Evolutionary conservation across 2,113 vertebrate species (phyloP), one percentile per base, ranked within the genome.

Genomic region (Neotoma lepida): DNA sequence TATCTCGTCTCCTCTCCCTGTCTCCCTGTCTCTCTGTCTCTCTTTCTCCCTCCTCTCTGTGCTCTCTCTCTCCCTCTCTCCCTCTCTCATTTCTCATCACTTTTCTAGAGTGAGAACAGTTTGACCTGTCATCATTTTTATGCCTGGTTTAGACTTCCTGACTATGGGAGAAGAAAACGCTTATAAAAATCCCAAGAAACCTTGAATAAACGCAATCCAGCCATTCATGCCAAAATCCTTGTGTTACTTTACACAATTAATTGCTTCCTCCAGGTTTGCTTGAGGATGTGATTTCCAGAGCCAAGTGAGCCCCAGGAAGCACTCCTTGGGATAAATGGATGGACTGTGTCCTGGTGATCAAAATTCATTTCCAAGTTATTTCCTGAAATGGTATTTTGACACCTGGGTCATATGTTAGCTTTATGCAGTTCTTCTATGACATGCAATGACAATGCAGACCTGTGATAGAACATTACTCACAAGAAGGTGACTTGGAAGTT

Each of bases 381-480:
- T 97, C 94, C 94, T 97, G 96, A 96, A 96, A 88, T 81, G 82
- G 20, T 96, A 77, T 97, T 97, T 96, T 97, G 96, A 97, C 94
- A 97, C 92, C 95, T 97, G 93, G 93, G 86, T 96, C 96, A 91
- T 97, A 90, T 9, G 68, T 95, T 96, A 95, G 87, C 73, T 96
- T 96, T 95, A 89, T 97, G 92, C 20, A 80, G 73, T 33, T 96
- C 87, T 92, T 96, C 68, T 94, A 68, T 96, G 93, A 96, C 93
- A 81, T 12, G 44, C 44, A 91, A 18, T 49, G 56, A 70, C 88
- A 74, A 85, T 1, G 39, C 63, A 89, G 90, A 70, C 85, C 66
- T 46, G 64, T n/a, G 41, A 76, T 58, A 63, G 68, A 78, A 77
- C 58, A 66, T 94, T 94, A 87, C 78, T 92, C 86, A 85, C 14